Conservation (phyloP, 2,888 invertebrate species). For the Galeopsomyia nigrocyanea region DNA sequence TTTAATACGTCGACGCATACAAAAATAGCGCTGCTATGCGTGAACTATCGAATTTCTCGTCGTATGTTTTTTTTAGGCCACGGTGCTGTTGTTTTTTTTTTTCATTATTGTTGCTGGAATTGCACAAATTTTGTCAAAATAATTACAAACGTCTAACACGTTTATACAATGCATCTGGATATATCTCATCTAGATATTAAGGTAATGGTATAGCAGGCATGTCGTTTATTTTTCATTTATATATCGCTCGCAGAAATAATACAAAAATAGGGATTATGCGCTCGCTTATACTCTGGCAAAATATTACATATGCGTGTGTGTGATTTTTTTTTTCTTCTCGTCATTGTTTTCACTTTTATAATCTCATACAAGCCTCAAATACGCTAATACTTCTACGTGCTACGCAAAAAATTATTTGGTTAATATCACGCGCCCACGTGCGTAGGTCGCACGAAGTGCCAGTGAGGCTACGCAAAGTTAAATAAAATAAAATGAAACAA, state of each 20-base stretch:
- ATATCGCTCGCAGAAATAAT: slow-evolving; percentile 41
- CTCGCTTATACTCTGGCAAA: slow-evolving; percentile 38
- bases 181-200: slow-evolving; percentile 14
- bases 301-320: slow-evolving; percentile 45
- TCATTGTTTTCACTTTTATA: slow-evolving; percentile 29
- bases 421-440: slow-evolving; percentile 45
- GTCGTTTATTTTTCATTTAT: slow-evolving; percentile 8
- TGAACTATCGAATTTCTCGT: slow-evolving; percentile 8
- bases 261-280: slow-evolving; percentile 47
- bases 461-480: slow-evolving; percentile 35
- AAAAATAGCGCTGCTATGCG: not conserved
- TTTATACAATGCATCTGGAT: slow-evolving; percentile 15
- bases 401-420: slow-evolving; percentile 48
- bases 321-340: slow-evolving; percentile 25
- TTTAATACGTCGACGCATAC: not conserved
- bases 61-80: slow-evolving; percentile 1
- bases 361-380: slow-evolving; percentile 35
- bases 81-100: slow-evolving; percentile 8
- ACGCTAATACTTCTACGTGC: slow-evolving; percentile 44
- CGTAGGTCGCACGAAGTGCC: slow-evolving; percentile 37
- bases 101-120: slow-evolving; percentile 19
- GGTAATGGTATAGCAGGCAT: slow-evolving; percentile 29
- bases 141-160: slow-evolving; percentile 25
- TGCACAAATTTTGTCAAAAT: slow-evolving; percentile 37
- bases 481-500: slow-evolving; percentile 33